These are phyloP conservation scores for Clusia tigrina DNA, from an alignment of 2,888 invertebrate species.

Conservation along the genomic window DNA sequence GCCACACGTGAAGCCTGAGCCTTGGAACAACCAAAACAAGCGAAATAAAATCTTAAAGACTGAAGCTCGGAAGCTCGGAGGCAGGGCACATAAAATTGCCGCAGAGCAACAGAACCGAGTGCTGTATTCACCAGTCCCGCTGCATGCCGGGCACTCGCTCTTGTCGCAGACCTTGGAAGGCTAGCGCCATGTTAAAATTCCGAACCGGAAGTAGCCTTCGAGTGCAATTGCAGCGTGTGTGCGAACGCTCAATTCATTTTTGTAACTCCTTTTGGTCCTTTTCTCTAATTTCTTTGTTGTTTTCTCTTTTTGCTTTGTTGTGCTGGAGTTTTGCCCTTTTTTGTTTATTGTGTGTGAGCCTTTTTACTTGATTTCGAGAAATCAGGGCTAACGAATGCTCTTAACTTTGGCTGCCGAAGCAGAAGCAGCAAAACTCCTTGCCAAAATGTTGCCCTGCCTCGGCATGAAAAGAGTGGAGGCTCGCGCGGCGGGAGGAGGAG, in stretches of 20 bases:
- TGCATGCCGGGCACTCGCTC: too few relatives aligned
- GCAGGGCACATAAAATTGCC: not conserved
- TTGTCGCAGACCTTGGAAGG: too few relatives aligned
- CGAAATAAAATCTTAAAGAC: too few relatives aligned
- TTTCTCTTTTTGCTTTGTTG: conserved; percentile 3
- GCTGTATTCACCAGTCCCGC: not conserved
- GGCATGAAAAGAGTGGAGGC: not conserved
- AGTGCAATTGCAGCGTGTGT: not conserved
- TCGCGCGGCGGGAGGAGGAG: not conserved
- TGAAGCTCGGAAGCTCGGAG: too few relatives aligned
- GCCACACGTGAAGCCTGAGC: too few relatives aligned
- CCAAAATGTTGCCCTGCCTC: conserved; percentile 2
- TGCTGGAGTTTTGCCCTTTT: too few relatives aligned
- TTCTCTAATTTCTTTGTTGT: not conserved
- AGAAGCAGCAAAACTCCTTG: conserved; percentile 16
- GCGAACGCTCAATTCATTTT: not conserved
- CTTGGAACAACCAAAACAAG: too few relatives aligned
- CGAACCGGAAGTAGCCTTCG: not conserved
- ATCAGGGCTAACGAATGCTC: conserved; percentile 20
- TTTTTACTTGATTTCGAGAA: conserved; percentile 11
- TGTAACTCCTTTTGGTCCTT: not conserved
- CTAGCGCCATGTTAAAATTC: not conserved
- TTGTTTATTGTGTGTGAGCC: not conserved
- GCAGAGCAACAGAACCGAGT: not conserved
- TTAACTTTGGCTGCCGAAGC: conserved; percentile 10